Percentiles rank a stretch among this genome's conserved stretches.
Conservation (phyloP, 2,888 invertebrate genomes). For the Shargacucullia verbasci region DNA sequence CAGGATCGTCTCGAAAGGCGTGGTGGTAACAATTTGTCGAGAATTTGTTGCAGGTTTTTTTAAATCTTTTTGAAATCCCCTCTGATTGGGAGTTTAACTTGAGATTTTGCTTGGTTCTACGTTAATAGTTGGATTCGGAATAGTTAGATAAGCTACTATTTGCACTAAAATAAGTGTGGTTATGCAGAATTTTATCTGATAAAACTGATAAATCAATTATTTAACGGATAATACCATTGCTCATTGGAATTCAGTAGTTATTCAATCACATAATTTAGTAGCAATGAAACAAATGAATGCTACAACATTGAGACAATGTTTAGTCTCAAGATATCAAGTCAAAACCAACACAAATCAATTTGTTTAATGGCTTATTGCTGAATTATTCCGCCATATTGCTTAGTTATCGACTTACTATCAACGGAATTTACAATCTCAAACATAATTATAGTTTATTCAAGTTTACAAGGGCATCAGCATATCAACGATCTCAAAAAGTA, state of each 20-base stretch:
- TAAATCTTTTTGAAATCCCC: too few relatives aligned
- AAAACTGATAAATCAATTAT: too few relatives aligned
- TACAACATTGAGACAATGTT: constrained; percentile 39
- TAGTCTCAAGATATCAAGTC: constrained; percentile 35
- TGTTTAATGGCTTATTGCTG: constrained; percentile 43
- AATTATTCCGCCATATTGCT: constrained; percentile 42
- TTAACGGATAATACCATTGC: too few relatives aligned
- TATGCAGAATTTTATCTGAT: too few relatives aligned
- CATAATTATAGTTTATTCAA: constrained; percentile 16
- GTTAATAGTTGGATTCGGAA: too few relatives aligned
- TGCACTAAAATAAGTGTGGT: too few relatives aligned
- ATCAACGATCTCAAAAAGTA: background rate
- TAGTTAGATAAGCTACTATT: too few relatives aligned
- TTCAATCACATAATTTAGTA: constrained; percentile 21
- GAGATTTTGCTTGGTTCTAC: too few relatives aligned
- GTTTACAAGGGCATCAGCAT: constrained; percentile 20
- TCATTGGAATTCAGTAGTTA: constrained; percentile 20
- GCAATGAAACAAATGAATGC: constrained; percentile 28
- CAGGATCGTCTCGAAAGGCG: background rate
- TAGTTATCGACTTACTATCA: constrained; percentile 38
- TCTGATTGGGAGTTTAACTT: too few relatives aligned
- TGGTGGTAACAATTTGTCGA: background rate
- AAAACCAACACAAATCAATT: constrained; percentile 48
- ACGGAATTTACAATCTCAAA: constrained; percentile 35
- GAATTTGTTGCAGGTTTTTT: background rate